These are phyloP conservation scores for Diplolepis rosae DNA, from an alignment of 2,888 invertebrate genomes.

Conservation along the genomic window DNA sequence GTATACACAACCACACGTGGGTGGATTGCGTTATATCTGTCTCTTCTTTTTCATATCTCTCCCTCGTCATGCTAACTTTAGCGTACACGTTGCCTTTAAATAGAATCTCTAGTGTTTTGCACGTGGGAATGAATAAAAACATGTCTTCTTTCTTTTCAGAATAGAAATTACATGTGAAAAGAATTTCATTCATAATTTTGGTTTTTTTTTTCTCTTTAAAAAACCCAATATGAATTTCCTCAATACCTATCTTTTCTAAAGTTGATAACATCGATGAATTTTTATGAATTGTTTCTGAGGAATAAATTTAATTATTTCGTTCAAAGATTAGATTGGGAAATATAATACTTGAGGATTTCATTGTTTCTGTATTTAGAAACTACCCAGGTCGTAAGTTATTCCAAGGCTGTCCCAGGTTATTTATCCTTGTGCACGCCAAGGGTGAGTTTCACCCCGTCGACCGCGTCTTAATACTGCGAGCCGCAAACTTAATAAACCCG, in stretches of 20 bases:
- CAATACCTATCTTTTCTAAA: too few species aligned
- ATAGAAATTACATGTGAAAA: not conserved
- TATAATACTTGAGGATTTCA: not conserved
- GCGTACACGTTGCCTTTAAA: conserved; percentile 12
- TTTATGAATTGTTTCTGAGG: too few species aligned
- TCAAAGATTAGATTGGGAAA: too few species aligned
- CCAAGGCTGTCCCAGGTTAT: conserved; percentile 68
- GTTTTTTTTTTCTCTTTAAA: too few species aligned
- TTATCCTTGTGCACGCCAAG: conserved; percentile 61
- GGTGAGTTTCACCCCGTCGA: conserved; percentile 62
- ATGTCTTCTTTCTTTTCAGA: not conserved
- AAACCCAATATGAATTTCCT: too few species aligned
- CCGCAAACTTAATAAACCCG: conserved; percentile 71
- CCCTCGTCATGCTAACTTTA: conserved; percentile 26
- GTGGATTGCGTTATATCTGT: not conserved
- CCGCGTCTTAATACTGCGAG: conserved; percentile 69
- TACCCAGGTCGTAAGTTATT: conserved; percentile 59
- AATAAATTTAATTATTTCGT: too few species aligned
- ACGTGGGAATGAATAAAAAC: not conserved
- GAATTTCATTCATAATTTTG: not conserved
- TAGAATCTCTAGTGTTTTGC: not conserved
- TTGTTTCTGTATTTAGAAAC: conserved; percentile 20
- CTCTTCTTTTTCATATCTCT: not conserved
- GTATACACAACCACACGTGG: conserved; percentile 18
- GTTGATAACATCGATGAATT: too few species aligned